phyloP scores from a whole-genome alignment of 1,140 invertebrate genomes.

The Pseudomyrmex flavicornis region DNA sequence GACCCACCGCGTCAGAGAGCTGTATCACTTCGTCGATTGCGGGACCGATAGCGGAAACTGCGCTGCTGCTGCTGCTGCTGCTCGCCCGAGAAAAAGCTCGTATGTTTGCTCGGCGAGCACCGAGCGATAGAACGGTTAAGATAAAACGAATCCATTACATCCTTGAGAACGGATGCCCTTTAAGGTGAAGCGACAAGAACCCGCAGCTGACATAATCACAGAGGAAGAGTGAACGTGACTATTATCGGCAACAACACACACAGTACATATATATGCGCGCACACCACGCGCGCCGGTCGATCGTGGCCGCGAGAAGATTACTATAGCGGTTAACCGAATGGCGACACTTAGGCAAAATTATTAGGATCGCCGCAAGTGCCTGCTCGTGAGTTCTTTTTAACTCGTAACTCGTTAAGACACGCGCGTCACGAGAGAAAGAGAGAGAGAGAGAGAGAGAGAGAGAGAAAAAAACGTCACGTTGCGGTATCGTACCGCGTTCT shows the following conservation, averaged over 20 bases:
- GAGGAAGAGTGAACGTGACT: slow-evolving; percentile 53
- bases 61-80: neutral
- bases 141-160: slow-evolving; percentile 62
- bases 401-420: slow-evolving; percentile 28
- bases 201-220: slow-evolving; percentile 64
- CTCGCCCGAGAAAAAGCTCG: neutral
- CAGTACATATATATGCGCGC: neutral
- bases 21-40: slow-evolving; percentile 42
- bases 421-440: neutral
- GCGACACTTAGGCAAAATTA: slow-evolving; percentile 52
- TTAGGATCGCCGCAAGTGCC: slow-evolving; percentile 41
- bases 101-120: slow-evolving; percentile 58
- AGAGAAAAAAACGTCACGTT: slow-evolving; percentile 10
- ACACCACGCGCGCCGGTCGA: neutral
- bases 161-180: slow-evolving; percentile 51
- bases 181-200: slow-evolving; percentile 61
- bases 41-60: slow-evolving; percentile 10
- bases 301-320: slow-evolving; percentile 44
- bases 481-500: slow-evolving; percentile 9
- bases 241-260: slow-evolving; percentile 10
- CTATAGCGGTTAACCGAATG: slow-evolving; percentile 53
- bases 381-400: neutral
- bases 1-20: neutral
- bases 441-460: too few relatives aligned
- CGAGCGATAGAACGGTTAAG: slow-evolving; percentile 36